A percentile compares a stretch with the other conserved stretches of the same genome.
phyloP scores from a whole-genome alignment of 1,140 invertebrate species.

The Bombus soroeensis region DNA sequence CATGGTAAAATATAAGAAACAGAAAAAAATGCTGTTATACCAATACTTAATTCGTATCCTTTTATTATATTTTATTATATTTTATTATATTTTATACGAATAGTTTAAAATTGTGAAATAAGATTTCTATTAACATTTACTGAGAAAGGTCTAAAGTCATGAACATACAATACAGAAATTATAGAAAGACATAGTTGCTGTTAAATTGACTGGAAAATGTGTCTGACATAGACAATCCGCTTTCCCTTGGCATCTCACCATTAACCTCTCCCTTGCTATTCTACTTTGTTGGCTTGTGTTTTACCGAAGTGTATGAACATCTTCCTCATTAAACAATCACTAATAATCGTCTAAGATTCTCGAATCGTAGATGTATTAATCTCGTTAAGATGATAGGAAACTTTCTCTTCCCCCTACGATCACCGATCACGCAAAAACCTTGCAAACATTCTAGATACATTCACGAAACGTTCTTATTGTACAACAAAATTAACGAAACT shows the following conservation, averaged over 20 bases:
- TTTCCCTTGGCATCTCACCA: not conserved
- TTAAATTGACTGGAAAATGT: not conserved
- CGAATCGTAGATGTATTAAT: not conserved
- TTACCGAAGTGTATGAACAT: not conserved
- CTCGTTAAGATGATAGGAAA: not conserved
- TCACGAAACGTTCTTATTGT: not conserved
- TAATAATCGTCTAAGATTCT: too few relatives aligned
- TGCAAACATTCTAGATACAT: not conserved
- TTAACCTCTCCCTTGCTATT: not conserved
- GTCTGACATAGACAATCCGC: slow-evolving; percentile 2
- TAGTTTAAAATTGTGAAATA: not conserved
- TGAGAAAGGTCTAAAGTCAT: not conserved
- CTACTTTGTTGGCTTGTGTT: not conserved
- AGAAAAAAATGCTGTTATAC: too few relatives aligned
- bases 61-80: too few relatives aligned
- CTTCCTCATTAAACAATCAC: not conserved
- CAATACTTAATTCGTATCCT: too few relatives aligned
- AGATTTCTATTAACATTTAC: not conserved
- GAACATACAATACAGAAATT: not conserved
- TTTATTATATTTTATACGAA: not conserved
- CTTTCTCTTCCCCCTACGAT: not conserved
- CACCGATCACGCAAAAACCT: not conserved
- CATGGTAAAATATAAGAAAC: not conserved
- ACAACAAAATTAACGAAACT: not conserved
- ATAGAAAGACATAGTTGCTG: not conserved